These are phyloP conservation scores for Platycercus adscitus DNA, from an alignment of 2,113 vertebrate species.

Conservation along the genomic window DNA sequence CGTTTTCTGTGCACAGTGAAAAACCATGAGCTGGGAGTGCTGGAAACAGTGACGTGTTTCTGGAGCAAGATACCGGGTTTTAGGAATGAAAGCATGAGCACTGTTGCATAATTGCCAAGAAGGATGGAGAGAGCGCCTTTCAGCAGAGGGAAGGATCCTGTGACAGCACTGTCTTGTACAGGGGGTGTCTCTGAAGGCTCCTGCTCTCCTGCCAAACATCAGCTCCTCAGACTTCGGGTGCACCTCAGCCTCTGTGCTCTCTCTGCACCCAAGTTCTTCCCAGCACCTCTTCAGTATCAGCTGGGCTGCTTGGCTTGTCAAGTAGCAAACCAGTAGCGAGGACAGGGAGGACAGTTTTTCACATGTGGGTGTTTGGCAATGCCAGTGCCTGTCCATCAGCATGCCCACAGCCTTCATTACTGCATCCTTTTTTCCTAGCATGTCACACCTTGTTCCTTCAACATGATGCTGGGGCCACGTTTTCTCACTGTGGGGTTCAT, in stretches of 20 bases:
- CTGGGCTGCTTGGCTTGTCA: neutral
- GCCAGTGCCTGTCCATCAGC: neutral
- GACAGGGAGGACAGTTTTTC: neutral
- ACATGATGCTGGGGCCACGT: neutral
- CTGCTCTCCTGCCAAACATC: neutral
- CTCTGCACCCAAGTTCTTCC: neutral
- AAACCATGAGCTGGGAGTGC: neutral
- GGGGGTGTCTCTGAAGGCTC: neutral
- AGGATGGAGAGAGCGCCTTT: neutral
- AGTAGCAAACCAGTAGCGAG: neutral
- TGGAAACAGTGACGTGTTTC: neutral
- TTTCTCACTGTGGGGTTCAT: neutral
- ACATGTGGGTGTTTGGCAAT: neutral
- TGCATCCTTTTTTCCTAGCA: slow-evolving; percentile 48
- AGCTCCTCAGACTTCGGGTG: neutral
- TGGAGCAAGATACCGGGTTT: neutral
- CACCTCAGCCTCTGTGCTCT: neutral
- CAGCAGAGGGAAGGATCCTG: neutral
- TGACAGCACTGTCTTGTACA: neutral
- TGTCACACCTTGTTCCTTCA: neutral
- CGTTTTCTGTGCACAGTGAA: neutral
- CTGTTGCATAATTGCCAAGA: neutral
- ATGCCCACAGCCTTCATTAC: slow-evolving; percentile 7
- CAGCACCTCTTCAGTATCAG: neutral
- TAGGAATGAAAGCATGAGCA: neutral